Base-by-base conservation (phyloP, 2,888 invertebrate species). In the Temnothorax rugatulus region DNA sequence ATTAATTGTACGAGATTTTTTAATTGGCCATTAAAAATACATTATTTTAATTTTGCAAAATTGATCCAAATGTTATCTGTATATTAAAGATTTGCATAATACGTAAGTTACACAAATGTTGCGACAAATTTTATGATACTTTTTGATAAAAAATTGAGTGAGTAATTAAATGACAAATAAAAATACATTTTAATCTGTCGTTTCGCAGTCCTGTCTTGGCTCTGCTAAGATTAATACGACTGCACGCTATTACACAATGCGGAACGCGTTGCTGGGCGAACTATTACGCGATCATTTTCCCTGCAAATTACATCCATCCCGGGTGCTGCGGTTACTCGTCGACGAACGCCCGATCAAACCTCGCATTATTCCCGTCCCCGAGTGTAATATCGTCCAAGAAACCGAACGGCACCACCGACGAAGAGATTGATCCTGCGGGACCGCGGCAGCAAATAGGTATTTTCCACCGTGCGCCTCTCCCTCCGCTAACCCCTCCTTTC, bases 381-480 rank as follows among this genome's bases (percentile, higher is more conserved):
- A 64, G 76, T 84, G 76, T 84, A 83, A 87, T 52, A 64, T 77
- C 75, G 75, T 77, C 84, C 71, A 84, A 66, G 77, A 82, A 82
- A 66, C 83, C 73, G 85, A 84, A 82, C 82, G 61, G 66, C 54
- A 85, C 84, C 86, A 89, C 84, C 81, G 83, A 63, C 73, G 82
- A 87, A 86, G 88, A 86, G 87, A 89, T 89, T 89, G 89, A 89
- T 89, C 84, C 76, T 84, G 82, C 76, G 83, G 74, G 82, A 79
- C 50, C 82, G 25, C 89, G 61, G 64, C 68, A 73, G 82, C 85
- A 75, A 86, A 76, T 79, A 64, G 74, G 74, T 82, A 83, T 87
- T 85, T 74, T 64, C 85, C 74, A 69, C 25, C 61, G 71, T 76
- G 44, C 25, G 47, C 73, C 3, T 59, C 75, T 25, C n/a, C 7